Conservation (phyloP, 2,888 invertebrate species). For the Microdon myrmicae region DNA sequence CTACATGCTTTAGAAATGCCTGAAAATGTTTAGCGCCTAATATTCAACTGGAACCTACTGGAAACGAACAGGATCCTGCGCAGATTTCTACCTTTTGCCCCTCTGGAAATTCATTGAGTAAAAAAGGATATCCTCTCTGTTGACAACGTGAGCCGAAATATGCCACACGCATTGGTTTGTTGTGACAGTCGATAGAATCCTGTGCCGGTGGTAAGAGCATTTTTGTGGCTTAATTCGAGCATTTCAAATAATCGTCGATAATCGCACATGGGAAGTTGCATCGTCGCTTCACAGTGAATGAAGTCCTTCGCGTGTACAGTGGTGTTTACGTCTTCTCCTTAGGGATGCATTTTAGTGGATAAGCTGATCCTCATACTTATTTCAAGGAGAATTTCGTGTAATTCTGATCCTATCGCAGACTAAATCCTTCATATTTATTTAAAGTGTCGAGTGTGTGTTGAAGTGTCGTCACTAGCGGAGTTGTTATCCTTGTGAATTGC, state of each 20-base stretch:
- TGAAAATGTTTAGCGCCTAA: slow-evolving; percentile 23
- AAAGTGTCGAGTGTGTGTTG: slow-evolving; percentile 14
- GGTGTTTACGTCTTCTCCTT: too few species aligned
- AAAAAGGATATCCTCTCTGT: slow-evolving; percentile 41
- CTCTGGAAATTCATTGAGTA: slow-evolving; percentile 50
- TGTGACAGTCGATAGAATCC: slow-evolving; percentile 44
- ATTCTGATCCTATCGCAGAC: too few species aligned
- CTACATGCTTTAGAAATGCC: slow-evolving; percentile 2
- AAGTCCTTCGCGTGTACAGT: slow-evolving; percentile 5
- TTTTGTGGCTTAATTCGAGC: slow-evolving; percentile 11
- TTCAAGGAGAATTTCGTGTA: too few species aligned
- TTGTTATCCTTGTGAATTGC: slow-evolving; percentile 15
- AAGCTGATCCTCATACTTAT: too few species aligned
- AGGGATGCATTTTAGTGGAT: too few species aligned
- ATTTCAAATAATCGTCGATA: slow-evolving; percentile 19
- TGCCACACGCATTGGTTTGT: slow-evolving; percentile 31
- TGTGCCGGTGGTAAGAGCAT: slow-evolving; percentile 45
- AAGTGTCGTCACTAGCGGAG: too few species aligned
- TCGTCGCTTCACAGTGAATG: slow-evolving; percentile 30
- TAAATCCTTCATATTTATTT: too few species aligned
- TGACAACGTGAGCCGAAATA: slow-evolving; percentile 43
- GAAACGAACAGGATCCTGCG: slow-evolving; percentile 34
- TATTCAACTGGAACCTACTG: slow-evolving; percentile 16
- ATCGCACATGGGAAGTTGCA: slow-evolving; percentile 38
- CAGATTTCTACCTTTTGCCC: slow-evolving; percentile 1